These are phyloP conservation scores for Enteromius afrohamiltoni DNA, from an alignment of 2,797 vertebrate species.

Conservation along the genomic window DNA sequence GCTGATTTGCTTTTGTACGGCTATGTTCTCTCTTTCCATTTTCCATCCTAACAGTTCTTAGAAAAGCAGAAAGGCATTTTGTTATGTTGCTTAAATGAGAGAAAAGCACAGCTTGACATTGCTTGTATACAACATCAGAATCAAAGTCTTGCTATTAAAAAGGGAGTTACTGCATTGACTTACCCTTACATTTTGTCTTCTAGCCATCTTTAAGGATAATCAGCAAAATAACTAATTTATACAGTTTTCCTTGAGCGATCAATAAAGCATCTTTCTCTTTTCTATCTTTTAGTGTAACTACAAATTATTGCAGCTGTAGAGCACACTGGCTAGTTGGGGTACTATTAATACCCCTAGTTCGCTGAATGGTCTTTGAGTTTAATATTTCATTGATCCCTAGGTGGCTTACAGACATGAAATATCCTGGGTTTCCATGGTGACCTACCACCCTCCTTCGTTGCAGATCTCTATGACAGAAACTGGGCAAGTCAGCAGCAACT, in stretches of 20 bases:
- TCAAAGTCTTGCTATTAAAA: neutral
- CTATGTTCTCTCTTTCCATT: conserved; percentile 1
- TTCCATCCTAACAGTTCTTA: neutral
- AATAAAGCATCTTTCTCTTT: conserved; percentile 10
- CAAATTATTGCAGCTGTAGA: conserved; percentile 18
- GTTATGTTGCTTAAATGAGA: neutral
- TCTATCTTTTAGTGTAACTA: conserved; percentile 15
- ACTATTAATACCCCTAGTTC: conserved; percentile 35
- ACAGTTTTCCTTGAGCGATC: conserved; percentile 10
- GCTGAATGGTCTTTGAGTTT: conserved; percentile 40
- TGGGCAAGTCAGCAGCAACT: conserved; percentile 32
- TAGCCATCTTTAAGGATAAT: conserved; percentile 5
- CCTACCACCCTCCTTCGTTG: conserved; percentile 22
- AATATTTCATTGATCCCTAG: conserved; percentile 47
- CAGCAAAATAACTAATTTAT: neutral
- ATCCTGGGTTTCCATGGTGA: conserved; percentile 53
- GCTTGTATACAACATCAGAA: conserved; percentile 4
- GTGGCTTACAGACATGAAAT: conserved; percentile 48
- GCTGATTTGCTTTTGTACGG: conserved; percentile 41
- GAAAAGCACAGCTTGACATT: neutral
- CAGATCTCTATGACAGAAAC: conserved; percentile 28
- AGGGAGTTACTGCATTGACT: neutral
- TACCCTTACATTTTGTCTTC: neutral
- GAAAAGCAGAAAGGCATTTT: neutral
- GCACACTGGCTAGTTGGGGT: conserved; percentile 4